Percentiles rank a stretch among this genome's conserved stretches.
phyloP scores from a whole-genome alignment of 2,797 vertebrate species.

The Urocyon cinereoargenteus region DNA sequence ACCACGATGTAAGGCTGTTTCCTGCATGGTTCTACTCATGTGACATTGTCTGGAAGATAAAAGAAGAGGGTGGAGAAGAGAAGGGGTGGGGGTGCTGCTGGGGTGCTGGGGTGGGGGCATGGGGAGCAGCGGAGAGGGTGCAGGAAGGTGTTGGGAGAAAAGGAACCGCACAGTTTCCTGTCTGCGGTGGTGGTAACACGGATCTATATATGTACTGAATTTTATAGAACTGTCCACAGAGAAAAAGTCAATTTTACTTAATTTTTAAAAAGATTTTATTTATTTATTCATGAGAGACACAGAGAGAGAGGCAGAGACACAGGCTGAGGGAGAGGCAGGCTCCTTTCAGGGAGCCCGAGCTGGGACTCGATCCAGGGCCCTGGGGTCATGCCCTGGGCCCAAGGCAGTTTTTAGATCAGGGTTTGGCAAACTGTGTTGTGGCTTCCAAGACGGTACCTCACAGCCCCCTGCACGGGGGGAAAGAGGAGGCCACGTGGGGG shows the following conservation, averaged over 20 bases:
- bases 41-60: not conserved
- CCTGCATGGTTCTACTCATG: not conserved
- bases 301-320: no score
- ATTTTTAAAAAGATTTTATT: no score
- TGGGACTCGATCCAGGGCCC: no score
- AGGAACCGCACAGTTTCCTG: not conserved
- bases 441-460: not conserved
- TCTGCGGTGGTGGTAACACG: not conserved
- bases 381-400: no score
- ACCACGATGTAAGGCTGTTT: not conserved
- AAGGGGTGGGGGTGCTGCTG: no score
- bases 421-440: not conserved
- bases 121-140: not conserved
- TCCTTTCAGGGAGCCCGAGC: no score
- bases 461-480: not conserved
- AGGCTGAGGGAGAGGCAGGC: no score
- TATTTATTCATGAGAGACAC: no score
- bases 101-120: fast-evolving
- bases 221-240: not conserved
- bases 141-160: not conserved
- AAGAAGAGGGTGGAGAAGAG: not conserved
- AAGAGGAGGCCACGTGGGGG: no score
- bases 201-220: not conserved
- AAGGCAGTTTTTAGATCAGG: not conserved
- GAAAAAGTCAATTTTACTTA: not conserved